Base-by-base conservation (phyloP, 35 echinoderm and acorn worm genomes). In the Eucidaris tribuloides region DNA sequence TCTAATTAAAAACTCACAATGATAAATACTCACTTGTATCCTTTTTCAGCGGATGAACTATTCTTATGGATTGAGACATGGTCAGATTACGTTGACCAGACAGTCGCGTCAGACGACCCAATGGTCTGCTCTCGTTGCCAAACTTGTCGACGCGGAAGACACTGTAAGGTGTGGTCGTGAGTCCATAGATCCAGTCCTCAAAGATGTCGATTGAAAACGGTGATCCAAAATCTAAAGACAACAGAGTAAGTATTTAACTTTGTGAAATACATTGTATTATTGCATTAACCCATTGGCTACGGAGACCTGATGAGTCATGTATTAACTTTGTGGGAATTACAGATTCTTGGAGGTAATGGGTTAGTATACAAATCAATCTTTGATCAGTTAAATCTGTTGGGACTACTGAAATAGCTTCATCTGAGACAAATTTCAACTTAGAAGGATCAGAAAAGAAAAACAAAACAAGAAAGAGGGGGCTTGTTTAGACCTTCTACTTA, bases 141-240 rank as follows among this genome's bases (percentile, higher is more conserved):
- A 88, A 88, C 46, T 88, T 88, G 30, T 81, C 40, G 1, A 80
- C 76, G 27, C 77, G 44, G 77, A 88, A 88, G 42, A 88, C 60
- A 36, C 62, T 79, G 22, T 80, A 80, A 45, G 76, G 43, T 17
- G 35, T 79, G 36, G 63, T 46, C n/a, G 85, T 88, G 6, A 63
- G 52, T 57, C 85, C 85, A 20, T 88, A 88, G 33, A 88, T 65
- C 36, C 43, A 80, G 22, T 88, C 85, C 61, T 88, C 76, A 88
- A 88, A 88, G 56, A 88, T 63, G 34, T 88, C 85, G 4, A 88
- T 81, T 43, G 85, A 79, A 38, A 80, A 88, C 3, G 85, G 85
- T 6, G 45, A 31, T 33, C 61, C 85, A 31, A 18, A 17, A 85
- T 37, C 60, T 85, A 19, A 30, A 45, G 32, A 34, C 32, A 25